Conservation (phyloP, 2,113 vertebrate genomes). For the Acrocephalus kingi region DNA sequence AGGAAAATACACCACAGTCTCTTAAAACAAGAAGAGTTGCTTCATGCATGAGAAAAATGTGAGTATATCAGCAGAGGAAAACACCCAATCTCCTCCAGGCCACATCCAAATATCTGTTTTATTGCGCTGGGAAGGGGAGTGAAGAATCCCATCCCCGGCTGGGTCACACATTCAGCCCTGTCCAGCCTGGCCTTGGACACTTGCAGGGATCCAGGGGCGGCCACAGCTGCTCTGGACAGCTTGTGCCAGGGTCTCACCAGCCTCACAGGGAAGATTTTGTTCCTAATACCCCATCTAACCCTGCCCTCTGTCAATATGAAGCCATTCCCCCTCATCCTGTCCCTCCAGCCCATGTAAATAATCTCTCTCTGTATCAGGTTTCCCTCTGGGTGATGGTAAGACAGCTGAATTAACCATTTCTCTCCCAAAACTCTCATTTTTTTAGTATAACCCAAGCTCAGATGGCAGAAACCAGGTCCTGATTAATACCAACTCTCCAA, state of each 20-base stretch:
- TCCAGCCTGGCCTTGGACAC: background rate
- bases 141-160: background rate
- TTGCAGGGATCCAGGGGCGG: background rate
- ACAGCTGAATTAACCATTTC: background rate
- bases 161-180: background rate
- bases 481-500: background rate
- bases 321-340: background rate
- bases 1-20: background rate
- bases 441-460: background rate
- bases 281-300: background rate
- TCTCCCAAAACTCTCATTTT: background rate
- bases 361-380: background rate
- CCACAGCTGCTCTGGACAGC: background rate
- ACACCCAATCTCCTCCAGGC: background rate
- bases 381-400: background rate
- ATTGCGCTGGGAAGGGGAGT: background rate
- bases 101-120: background rate
- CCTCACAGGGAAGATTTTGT: background rate
- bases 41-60: conserved; percentile 26
- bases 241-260: background rate
- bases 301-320: background rate
- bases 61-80: background rate
- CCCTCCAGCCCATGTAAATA: background rate
- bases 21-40: conserved; percentile 21
- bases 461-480: background rate